Percentiles rank a stretch among this genome's conserved stretches.
Conservation (phyloP, 2,888 invertebrate species). For the Diarsia mendica region DNA sequence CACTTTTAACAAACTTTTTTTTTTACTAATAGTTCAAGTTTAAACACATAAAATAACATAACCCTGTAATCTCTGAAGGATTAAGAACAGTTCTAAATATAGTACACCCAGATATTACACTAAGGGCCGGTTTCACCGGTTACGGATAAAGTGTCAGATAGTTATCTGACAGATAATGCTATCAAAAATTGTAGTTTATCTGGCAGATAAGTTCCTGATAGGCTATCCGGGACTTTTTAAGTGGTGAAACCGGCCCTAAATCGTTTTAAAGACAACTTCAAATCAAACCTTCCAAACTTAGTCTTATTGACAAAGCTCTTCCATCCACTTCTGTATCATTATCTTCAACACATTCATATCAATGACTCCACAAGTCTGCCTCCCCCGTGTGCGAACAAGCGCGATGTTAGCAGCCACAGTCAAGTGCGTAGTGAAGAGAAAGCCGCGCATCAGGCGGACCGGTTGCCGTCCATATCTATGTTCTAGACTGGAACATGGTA, state of each 20-base stretch:
- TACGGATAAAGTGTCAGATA: too few relatives aligned
- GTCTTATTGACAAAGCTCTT: background rate
- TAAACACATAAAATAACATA: background rate
- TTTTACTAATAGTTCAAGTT: background rate
- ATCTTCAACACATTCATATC: background rate
- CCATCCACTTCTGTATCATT: background rate
- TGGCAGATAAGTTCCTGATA: too few relatives aligned
- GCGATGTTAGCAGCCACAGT: conserved; percentile 30
- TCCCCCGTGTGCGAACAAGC: background rate
- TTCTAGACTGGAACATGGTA: conserved; percentile 63
- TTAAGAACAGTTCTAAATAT: background rate
- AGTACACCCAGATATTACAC: background rate
- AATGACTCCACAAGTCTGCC: background rate
- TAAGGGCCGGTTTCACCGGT: too few relatives aligned
- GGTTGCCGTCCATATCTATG: conserved; percentile 53
- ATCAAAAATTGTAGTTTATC: too few relatives aligned
- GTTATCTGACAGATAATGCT: too few relatives aligned
- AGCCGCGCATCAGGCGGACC: conserved; percentile 68
- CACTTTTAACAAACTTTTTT: background rate
- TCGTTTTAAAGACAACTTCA: background rate
- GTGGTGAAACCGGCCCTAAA: too few relatives aligned
- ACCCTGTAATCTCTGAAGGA: background rate
- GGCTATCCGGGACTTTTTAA: too few relatives aligned
- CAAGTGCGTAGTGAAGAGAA: conserved; percentile 66
- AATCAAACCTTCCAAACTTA: background rate